Conservation (phyloP, 2,797 vertebrate genomes). For the Urocyon cinereoargenteus region DNA sequence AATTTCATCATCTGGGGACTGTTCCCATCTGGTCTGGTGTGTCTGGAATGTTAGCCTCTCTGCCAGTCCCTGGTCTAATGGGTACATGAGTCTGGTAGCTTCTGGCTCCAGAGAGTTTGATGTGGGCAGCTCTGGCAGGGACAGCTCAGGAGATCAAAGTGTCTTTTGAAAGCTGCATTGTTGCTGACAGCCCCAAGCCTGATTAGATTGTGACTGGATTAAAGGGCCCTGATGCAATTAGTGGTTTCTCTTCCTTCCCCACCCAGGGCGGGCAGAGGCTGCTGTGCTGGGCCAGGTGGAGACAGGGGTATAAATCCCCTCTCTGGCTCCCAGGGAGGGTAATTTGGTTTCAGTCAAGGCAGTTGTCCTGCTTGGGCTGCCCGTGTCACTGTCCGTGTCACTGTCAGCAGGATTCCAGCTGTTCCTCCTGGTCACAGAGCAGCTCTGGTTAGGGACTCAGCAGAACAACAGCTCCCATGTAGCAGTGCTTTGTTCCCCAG, state of each 20-base stretch:
- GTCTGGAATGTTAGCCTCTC: not conserved
- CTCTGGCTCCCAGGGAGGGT: not conserved
- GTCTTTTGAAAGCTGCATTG: constrained; percentile 24
- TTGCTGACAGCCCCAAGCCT: not conserved
- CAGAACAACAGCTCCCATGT: not conserved
- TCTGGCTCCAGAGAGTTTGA: constrained; percentile 21
- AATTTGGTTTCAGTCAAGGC: constrained; percentile 4
- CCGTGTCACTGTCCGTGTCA: not conserved
- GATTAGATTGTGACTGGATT: constrained; percentile 44
- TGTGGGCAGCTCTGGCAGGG: not conserved
- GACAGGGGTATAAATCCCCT: not conserved
- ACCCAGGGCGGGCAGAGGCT: not conserved
- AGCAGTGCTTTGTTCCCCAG: not conserved
- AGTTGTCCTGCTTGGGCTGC: not conserved
- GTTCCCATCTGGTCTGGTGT: not conserved
- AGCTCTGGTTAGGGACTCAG: not conserved
- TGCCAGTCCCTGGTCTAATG: not conserved
- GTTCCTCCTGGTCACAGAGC: not conserved
- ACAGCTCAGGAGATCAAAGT: constrained; percentile 32
- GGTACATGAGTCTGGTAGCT: not conserved
- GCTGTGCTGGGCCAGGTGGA: not conserved
- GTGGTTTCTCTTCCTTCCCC: not conserved
- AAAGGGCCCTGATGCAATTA: not conserved
- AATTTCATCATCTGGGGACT: not conserved
- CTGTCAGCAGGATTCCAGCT: not conserved